phyloP scores from a whole-genome alignment of 92 coral and sea anemone genomes.

The Porites divaricata region DNA sequence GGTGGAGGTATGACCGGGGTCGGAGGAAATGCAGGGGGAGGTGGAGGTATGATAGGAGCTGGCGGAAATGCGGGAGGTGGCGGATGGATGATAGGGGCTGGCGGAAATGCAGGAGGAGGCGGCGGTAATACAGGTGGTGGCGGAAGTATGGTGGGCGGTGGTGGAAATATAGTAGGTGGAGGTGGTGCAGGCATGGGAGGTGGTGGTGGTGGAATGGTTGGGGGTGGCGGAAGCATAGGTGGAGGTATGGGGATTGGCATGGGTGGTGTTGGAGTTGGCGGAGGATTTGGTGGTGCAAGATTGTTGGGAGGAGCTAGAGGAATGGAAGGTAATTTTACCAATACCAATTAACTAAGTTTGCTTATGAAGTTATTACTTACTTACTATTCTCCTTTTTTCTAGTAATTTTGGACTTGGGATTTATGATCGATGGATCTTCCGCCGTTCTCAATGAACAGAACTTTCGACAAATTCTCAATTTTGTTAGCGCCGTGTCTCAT shows the following conservation, averaged over 20 bases:
- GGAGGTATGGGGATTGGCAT: constrained; percentile 29
- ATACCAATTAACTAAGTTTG: too few species aligned
- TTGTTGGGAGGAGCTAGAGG: constrained; percentile 37
- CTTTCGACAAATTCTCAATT: constrained; percentile 87
- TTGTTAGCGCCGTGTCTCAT: constrained; percentile 84
- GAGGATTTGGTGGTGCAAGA: constrained; percentile 44
- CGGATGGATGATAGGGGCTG: constrained; percentile 19
- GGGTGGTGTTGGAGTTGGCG: constrained; percentile 7
- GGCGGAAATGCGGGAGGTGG: not conserved
- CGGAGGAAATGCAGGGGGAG: constrained; percentile 15
- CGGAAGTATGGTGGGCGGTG: constrained; percentile 13
- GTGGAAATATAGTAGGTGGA: constrained; percentile 17
- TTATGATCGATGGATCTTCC: constrained; percentile 92
- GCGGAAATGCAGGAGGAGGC: constrained; percentile 8
- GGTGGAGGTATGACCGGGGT: not conserved
- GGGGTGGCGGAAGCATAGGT: constrained; percentile 27
- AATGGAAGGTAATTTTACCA: constrained; percentile 49
- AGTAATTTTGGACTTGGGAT: constrained; percentile 88
- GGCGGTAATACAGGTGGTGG: constrained; percentile 23
- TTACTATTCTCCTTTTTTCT: not conserved
- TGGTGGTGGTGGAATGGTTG: constrained; percentile 34
- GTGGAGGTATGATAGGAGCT: not conserved
- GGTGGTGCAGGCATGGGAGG: constrained; percentile 11
- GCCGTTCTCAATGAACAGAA: constrained; percentile 81
- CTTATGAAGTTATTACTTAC: not conserved